Evolutionary conservation across 2,888 invertebrate genomes (phyloP).

Genomic region (Melipona bicolor): DNA sequence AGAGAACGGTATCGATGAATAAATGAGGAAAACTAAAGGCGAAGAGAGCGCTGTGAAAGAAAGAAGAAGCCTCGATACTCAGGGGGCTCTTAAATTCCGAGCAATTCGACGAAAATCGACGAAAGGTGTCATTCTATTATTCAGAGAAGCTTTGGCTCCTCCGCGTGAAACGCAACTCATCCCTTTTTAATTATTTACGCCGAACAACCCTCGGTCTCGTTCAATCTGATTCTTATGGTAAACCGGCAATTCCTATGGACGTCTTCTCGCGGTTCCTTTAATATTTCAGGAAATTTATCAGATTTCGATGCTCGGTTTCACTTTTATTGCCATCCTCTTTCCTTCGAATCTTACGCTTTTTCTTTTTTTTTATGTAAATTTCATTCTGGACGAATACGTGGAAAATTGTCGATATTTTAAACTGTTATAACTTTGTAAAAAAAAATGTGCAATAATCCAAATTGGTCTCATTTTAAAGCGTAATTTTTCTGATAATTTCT

Average conservation of each 20-base stretch:
- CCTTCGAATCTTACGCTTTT: not conserved
- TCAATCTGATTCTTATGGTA: conserved; percentile 74
- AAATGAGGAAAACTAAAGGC: conserved; percentile 18
- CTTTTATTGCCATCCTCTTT: not conserved
- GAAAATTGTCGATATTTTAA: not conserved
- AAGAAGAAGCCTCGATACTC: conserved; percentile 23
- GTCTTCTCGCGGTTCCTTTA: conserved; percentile 51
- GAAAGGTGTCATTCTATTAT: conserved; percentile 58
- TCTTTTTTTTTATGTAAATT: not conserved
- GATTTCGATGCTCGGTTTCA: conserved; percentile 22
- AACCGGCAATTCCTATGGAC: conserved; percentile 76
- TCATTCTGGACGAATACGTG: not conserved
- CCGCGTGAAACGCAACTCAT: conserved; percentile 3
- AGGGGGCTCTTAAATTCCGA: conserved; percentile 65
- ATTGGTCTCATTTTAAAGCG: too few species aligned
- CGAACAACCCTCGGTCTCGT: conserved; percentile 53
- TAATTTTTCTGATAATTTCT: too few species aligned
- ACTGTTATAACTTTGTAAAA: too few species aligned
- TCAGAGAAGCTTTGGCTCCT: conserved; percentile 39
- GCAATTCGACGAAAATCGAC: conserved; percentile 43
- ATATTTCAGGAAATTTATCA: conserved; percentile 64
- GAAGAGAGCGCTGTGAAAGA: conserved; percentile 1
- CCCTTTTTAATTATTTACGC: conserved; percentile 63
- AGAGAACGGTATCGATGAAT: not conserved
- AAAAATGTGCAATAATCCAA: too few species aligned